Evolutionary conservation across 2,113 vertebrate species (phyloP), one percentile per base, ranked within the genome.

Genomic region (Oophaga pumilio): DNA sequence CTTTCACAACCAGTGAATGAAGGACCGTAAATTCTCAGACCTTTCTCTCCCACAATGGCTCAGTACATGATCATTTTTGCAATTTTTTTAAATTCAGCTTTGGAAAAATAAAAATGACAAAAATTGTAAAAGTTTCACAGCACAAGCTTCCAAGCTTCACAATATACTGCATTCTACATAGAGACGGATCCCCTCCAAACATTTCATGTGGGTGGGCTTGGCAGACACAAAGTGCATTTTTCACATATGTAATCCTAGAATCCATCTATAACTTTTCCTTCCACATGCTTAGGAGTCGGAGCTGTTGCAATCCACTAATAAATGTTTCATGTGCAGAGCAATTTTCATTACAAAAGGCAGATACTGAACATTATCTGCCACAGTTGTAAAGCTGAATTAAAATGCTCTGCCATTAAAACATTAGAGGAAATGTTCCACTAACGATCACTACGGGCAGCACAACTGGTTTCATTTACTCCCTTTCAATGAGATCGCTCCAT

Each of bases 321-420:
- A 88, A 77, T 68, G 80, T 28, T 76, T 76, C 73, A 52, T 83
- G 79, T 76, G 56, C 69, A 24, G 59, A 83, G 24, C 28, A 50
- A 76, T 50, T 87, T 66, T 83, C 62, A 66, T 82, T 87, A 87
- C 79, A 82, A 53, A 82, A 87, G 79, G 53, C 86, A 87, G 86
- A 87, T 83, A 82, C 64, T 6, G 52, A 77, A 60, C 73, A 83
- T 77, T 83, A 84, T 84, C 87, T 84, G 71, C 18, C 74, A 26
- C 24, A 76, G 86, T 76, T 82, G 68, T 73, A 82, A 76, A 76
- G 71, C 50, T 50, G 59, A 88, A 88, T 77, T 64, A 84, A 88
- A 77, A 77, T 68, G 24, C 76, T 77, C 28, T 24, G 56, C 81
- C 79, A 82, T 87, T 84, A 88, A 84, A 87, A 64, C 59, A 82